Percentiles rank a stretch among this genome's conserved stretches.
phyloP scores from a whole-genome alignment of 2,113 vertebrate genomes.

The Marmota flaviventris region DNA sequence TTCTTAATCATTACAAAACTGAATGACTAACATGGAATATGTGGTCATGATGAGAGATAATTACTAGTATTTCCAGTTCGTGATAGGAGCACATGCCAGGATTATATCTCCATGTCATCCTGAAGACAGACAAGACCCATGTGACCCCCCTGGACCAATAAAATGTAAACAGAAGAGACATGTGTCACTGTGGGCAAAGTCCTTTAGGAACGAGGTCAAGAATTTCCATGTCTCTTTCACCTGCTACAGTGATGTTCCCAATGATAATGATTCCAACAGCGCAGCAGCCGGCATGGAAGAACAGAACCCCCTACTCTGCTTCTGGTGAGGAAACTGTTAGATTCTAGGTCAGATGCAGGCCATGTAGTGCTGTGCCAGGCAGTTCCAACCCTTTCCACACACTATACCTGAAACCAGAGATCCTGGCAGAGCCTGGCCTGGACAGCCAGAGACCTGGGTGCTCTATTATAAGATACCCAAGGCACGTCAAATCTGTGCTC shows the following conservation, averaged over 20 bases:
- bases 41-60: not conserved
- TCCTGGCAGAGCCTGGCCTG: not conserved
- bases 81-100: not conserved
- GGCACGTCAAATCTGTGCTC: not conserved
- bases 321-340: not conserved
- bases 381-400: not conserved
- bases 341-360: not conserved
- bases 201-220: not conserved
- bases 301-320: not conserved
- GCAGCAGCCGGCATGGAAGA: not conserved
- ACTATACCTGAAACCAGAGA: not conserved
- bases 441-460: not conserved
- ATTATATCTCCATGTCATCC: not conserved
- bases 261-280: not conserved
- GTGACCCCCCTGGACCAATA: not conserved
- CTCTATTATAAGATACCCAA: not conserved
- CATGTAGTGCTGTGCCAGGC: not conserved
- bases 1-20: not conserved
- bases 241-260: not conserved
- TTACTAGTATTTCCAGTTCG: not conserved
- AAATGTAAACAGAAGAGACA: not conserved
- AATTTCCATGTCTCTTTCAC: not conserved
- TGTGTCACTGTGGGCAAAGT: not conserved
- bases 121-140: not conserved
- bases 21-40: not conserved